phyloP scores from a whole-genome alignment of 2,797 vertebrate species.

The Falco peregrinus region DNA sequence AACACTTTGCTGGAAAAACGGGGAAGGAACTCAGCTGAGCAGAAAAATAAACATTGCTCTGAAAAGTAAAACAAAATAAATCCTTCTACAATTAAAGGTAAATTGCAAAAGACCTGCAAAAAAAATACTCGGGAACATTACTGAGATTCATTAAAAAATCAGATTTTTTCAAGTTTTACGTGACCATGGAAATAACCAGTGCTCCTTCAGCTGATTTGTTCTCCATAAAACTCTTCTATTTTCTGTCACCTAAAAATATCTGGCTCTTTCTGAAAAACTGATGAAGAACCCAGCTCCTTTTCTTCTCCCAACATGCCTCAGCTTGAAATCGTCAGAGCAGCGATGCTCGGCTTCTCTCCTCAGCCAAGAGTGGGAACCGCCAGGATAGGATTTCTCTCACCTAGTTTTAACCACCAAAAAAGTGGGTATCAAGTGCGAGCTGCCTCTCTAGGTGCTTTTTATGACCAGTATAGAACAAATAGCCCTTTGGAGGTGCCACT shows the following conservation, averaged over 20 bases:
- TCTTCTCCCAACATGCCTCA: conserved; percentile 31
- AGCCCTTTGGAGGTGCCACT: background rate
- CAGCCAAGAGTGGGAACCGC: background rate
- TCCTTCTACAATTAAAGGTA: background rate
- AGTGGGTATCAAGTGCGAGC: background rate
- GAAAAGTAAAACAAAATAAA: background rate
- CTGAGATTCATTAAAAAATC: background rate
- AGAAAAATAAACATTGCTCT: background rate
- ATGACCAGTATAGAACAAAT: background rate
- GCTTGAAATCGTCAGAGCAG: conserved; percentile 28
- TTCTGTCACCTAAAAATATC: conserved; percentile 43
- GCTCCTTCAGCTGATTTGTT: background rate
- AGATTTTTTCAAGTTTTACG: background rate
- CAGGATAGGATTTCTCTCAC: background rate
- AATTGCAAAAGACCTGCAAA: background rate
- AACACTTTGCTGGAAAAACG: background rate
- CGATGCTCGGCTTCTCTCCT: background rate
- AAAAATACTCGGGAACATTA: background rate
- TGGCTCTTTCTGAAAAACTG: background rate
- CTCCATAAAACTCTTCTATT: background rate
- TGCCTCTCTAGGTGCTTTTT: background rate
- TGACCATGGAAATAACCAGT: background rate
- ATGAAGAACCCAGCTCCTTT: background rate
- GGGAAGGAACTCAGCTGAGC: background rate
- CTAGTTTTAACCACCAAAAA: background rate